These are phyloP conservation scores for Xyliphius kryptos DNA, from an alignment of 2,113 vertebrate species.

Conservation along the genomic window DNA sequence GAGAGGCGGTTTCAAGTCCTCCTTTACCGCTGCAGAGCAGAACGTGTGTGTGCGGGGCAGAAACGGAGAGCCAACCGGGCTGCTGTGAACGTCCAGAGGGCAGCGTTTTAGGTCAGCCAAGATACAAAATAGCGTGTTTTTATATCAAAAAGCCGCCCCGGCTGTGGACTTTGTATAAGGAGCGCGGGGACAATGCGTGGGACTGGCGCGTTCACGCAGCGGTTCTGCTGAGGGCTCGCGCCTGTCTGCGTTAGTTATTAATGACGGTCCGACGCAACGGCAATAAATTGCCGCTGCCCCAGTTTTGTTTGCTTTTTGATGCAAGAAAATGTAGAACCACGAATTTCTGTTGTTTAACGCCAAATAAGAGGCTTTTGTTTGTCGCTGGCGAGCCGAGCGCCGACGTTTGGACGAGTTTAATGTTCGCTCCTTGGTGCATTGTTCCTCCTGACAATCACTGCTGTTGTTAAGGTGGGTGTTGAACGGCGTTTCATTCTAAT, in stretches of 20 bases:
- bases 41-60: not conserved
- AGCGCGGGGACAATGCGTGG: constrained; percentile 3
- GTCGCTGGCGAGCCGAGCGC: not conserved
- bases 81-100: not conserved
- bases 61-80: constrained; percentile 1
- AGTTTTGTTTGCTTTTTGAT: constrained; percentile 14
- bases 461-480: constrained; percentile 37
- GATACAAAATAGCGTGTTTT: not conserved
- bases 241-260: constrained; percentile 22
- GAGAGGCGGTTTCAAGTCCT: constrained; percentile 59
- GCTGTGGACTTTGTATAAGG: not conserved
- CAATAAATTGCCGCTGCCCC: constrained; percentile 10
- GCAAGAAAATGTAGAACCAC: not conserved
- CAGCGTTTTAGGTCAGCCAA: not conserved
- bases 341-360: not conserved
- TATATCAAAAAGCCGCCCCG: not conserved
- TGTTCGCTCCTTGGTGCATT: constrained; percentile 11
- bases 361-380: constrained; percentile 1
- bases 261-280: constrained; percentile 13
- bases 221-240: constrained; percentile 17
- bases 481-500: constrained; percentile 23
- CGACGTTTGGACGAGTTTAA: constrained; percentile 8
- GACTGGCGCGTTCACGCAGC: constrained; percentile 14
- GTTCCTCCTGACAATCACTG: constrained; percentile 24
- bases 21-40: constrained; percentile 9